Conservation (phyloP, 2,888 invertebrate species). For the Drosophila mimetica region DNA sequence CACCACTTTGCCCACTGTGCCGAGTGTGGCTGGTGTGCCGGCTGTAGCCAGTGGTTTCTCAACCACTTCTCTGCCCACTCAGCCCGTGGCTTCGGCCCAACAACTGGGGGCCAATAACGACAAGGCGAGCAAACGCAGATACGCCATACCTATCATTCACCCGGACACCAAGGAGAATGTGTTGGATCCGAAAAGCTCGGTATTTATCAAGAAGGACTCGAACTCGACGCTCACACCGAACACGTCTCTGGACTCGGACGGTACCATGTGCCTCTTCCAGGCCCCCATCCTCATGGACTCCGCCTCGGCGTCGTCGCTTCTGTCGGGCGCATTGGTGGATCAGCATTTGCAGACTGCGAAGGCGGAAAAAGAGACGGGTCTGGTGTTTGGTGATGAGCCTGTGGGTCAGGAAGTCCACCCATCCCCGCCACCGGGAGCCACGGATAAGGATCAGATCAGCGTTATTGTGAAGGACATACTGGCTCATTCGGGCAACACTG, state of each 20-base stretch:
- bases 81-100: conserved; percentile 14
- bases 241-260: conserved; percentile 29
- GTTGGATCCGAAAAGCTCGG: conserved; percentile 69
- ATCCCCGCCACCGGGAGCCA: conserved; percentile 10
- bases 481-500: conserved; percentile 61
- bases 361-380: conserved; percentile 22
- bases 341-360: conserved; percentile 72
- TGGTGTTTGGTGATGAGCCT: conserved; percentile 14
- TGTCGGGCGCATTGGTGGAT: conserved; percentile 57
- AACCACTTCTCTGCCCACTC: conserved; percentile 25
- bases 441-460: conserved; percentile 68
- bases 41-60: conserved; percentile 45
- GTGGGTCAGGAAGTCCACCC: background rate
- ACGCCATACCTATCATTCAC: conserved; percentile 83
- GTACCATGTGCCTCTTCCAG: conserved; percentile 51
- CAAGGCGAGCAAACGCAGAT: conserved; percentile 68
- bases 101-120: conserved; percentile 36
- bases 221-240: conserved; percentile 55
- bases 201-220: conserved; percentile 61
- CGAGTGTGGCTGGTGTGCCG: conserved; percentile 23
- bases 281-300: conserved; percentile 26
- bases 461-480: conserved; percentile 69
- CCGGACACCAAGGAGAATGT: conserved; percentile 81
- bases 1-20: conserved; percentile 29
- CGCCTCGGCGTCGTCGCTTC: conserved; percentile 29